Evolutionary conservation across 2,113 vertebrate species (phyloP).

Genomic region (Grammomys dolichurus): DNA sequence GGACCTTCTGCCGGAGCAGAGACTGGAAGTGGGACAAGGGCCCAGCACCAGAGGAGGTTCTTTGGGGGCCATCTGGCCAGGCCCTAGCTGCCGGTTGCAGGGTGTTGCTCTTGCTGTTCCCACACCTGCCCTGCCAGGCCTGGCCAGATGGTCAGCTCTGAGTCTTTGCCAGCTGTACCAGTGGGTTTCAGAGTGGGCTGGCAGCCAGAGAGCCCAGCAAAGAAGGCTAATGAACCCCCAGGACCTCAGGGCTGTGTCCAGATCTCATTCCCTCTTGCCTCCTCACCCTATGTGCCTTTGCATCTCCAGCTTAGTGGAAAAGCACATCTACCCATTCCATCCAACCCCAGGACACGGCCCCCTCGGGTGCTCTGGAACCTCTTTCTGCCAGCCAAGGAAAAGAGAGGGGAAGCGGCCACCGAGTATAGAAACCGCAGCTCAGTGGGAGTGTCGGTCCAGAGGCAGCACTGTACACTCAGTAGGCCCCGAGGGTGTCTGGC

Average conservation of each 20-base stretch:
- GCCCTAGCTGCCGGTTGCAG: background rate
- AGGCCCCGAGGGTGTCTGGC: background rate
- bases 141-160: constrained; percentile 75
- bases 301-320: background rate
- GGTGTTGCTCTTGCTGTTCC: constrained; percentile 66
- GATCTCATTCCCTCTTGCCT: background rate
- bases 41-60: background rate
- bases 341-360: background rate
- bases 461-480: background rate
- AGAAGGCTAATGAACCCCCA: background rate
- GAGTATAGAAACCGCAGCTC: background rate
- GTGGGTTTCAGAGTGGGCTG: constrained; percentile 33
- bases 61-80: constrained; percentile 71
- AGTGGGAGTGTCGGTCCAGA: rapidly evolving
- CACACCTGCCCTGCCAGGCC: constrained; percentile 73
- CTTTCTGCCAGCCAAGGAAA: background rate
- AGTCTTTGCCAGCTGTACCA: constrained; percentile 64
- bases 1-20: background rate
- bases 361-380: background rate
- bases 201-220: background rate
- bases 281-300: background rate
- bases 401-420: background rate
- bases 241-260: background rate
- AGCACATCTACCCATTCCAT: background rate
- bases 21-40: constrained; percentile 24